These are phyloP conservation scores for Chelonus formosanus DNA, from an alignment of 2,888 invertebrate species.

Conservation along the genomic window DNA sequence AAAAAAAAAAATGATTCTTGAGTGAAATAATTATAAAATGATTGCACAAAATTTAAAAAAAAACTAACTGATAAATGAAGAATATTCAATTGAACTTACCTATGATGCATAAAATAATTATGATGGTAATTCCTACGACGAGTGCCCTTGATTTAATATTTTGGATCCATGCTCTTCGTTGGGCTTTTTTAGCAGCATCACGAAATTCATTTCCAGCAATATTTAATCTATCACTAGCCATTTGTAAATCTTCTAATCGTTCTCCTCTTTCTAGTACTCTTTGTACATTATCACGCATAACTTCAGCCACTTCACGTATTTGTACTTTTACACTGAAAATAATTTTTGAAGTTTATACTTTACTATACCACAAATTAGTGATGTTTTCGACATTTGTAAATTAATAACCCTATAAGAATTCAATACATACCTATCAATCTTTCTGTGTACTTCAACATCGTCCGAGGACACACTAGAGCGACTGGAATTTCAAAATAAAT, in stretches of 20 bases:
- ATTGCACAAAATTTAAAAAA: no score
- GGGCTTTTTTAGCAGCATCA: slow-evolving; percentile 57
- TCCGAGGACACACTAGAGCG: slow-evolving; percentile 49
- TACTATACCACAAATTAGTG: slow-evolving; percentile 21
- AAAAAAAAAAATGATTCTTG: no score
- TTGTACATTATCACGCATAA: slow-evolving; percentile 62
- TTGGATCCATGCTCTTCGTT: slow-evolving; percentile 58
- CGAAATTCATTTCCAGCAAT: slow-evolving; percentile 58
- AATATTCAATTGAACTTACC: slow-evolving; percentile 49
- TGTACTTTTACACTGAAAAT: slow-evolving; percentile 56
- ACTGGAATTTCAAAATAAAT: slow-evolving; percentile 40
- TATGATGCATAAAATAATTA: slow-evolving; percentile 54
- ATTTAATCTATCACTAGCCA: slow-evolving; percentile 58
- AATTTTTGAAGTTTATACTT: not conserved
- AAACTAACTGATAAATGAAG: not conserved
- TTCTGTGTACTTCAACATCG: slow-evolving; percentile 40
- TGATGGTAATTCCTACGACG: slow-evolving; percentile 50
- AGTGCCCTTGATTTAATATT: slow-evolving; percentile 55
- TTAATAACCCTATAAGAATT: not conserved
- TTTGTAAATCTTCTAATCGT: slow-evolving; percentile 59
- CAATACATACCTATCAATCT: slow-evolving; percentile 49
- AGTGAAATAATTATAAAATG: no score
- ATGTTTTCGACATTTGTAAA: not conserved
- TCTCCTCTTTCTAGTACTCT: slow-evolving; percentile 63
- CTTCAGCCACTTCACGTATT: slow-evolving; percentile 62